Conservation (phyloP, 2,797 vertebrate genomes). For the Trematomus bernacchii region DNA sequence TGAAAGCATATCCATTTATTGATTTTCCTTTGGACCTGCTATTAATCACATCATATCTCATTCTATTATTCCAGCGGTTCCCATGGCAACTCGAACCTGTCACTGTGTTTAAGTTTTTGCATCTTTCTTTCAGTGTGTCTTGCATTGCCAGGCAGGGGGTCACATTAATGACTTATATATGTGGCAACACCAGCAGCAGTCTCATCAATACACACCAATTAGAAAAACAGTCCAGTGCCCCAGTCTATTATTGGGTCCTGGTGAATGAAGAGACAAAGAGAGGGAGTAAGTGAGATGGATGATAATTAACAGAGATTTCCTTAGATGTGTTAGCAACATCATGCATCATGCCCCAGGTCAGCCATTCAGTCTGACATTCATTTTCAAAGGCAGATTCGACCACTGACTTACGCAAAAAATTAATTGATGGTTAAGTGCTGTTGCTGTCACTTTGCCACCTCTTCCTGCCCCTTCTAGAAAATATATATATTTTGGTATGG, state of each 20-base stretch:
- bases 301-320: slow-evolving; percentile 36
- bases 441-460: background rate
- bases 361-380: slow-evolving; percentile 1
- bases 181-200: slow-evolving; percentile 55
- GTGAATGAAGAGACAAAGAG: slow-evolving; percentile 34
- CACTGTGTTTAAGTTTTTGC: slow-evolving; percentile 23
- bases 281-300: slow-evolving; percentile 39
- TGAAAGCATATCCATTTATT: slow-evolving; percentile 48
- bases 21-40: slow-evolving; percentile 39
- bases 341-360: slow-evolving; percentile 20
- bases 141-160: slow-evolving; percentile 50
- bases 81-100: slow-evolving; percentile 73
- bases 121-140: slow-evolving; percentile 27
- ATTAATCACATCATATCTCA: slow-evolving; percentile 43
- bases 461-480: background rate
- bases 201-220: slow-evolving; percentile 67
- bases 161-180: slow-evolving; percentile 67
- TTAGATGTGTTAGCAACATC: slow-evolving; percentile 30
- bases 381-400: slow-evolving; percentile 1
- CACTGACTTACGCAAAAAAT: no score
- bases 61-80: slow-evolving; percentile 72
- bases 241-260: slow-evolving; percentile 18
- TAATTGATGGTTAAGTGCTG: no score
- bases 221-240: slow-evolving; percentile 28
- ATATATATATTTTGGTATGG: background rate